These are phyloP conservation scores for Strongylocentrotus purpuratus DNA, from an alignment of 35 echinoderm and acorn worm species.

Conservation along the genomic window DNA sequence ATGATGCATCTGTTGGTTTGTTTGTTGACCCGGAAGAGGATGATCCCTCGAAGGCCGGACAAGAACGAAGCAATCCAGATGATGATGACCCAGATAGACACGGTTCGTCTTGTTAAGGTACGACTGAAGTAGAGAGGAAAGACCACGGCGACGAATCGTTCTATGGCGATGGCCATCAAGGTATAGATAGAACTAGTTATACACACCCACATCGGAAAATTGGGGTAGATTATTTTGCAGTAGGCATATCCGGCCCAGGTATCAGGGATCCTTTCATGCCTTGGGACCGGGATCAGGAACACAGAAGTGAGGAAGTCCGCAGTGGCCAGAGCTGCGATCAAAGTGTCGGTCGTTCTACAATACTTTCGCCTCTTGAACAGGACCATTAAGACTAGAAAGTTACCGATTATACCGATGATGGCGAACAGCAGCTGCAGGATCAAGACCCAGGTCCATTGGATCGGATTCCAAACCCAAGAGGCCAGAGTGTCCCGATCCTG, in stretches of 20 bases:
- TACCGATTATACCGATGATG: neutral
- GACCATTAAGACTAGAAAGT: neutral
- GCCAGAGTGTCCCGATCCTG: neutral
- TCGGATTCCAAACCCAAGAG: neutral
- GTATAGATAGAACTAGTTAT: neutral
- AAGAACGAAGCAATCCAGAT: neutral
- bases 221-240: slow-evolving; percentile 10
- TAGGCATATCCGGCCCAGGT: neutral
- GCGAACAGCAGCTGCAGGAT: neutral
- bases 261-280: neutral
- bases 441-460: neutral
- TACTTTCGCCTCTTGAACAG: neutral
- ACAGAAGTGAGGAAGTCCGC: neutral
- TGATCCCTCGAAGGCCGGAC: neutral
- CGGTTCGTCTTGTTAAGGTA: neutral
- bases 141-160: neutral
- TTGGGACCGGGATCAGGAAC: neutral
- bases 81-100: neutral
- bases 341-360: neutral
- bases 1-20: neutral
- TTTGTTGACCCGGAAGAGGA: neutral
- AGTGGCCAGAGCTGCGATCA: neutral
- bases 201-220: neutral
- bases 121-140: slow-evolving; percentile 24
- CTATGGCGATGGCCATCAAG: slow-evolving; percentile 10